These are phyloP conservation scores for Gobiocypris rarus DNA, from an alignment of 2,113 vertebrate genomes.

Conservation along the genomic window DNA sequence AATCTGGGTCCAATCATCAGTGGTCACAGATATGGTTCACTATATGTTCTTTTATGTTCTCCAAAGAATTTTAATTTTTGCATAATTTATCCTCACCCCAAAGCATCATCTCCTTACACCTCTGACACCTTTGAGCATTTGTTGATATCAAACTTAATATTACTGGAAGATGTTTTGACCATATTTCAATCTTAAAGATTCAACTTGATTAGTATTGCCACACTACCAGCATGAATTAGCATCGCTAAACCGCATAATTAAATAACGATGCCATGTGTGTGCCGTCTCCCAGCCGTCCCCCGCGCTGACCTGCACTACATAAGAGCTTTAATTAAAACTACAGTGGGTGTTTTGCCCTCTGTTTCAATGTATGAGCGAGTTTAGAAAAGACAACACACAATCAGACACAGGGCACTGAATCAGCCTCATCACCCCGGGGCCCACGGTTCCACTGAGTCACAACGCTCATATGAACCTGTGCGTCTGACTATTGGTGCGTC, in stretches of 20 bases:
- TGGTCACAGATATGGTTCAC: not conserved
- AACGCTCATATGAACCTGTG: conserved; percentile 44
- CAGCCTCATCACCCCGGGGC: conserved; percentile 21
- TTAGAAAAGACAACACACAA: conserved; percentile 19
- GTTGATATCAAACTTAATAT: conserved; percentile 9
- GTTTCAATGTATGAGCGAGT: conserved; percentile 18
- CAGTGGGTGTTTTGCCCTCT: conserved; percentile 49
- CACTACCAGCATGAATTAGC: conserved; percentile 37
- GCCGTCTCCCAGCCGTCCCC: conserved; percentile 17
- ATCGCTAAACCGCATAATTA: conserved; percentile 43
- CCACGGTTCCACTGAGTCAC: conserved; percentile 46
- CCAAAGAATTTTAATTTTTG: not conserved
- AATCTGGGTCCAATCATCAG: not conserved
- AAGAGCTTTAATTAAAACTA: conserved; percentile 53
- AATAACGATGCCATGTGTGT: conserved; percentile 38
- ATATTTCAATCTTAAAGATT: conserved; percentile 12
- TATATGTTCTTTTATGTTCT: not conserved
- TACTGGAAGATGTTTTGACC: not conserved
- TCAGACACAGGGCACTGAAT: conserved; percentile 15
- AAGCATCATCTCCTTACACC: not conserved
- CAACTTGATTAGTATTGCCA: conserved; percentile 35
- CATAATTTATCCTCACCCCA: not conserved
- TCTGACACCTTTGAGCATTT: conserved; percentile 14
- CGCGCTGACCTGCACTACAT: conserved; percentile 22
- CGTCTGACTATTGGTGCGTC: conserved; percentile 7